A percentile compares a stretch with the other conserved stretches of the same genome.
phyloP scores from a whole-genome alignment of 2,888 invertebrate species.

The Campopleginae sp. region DNA sequence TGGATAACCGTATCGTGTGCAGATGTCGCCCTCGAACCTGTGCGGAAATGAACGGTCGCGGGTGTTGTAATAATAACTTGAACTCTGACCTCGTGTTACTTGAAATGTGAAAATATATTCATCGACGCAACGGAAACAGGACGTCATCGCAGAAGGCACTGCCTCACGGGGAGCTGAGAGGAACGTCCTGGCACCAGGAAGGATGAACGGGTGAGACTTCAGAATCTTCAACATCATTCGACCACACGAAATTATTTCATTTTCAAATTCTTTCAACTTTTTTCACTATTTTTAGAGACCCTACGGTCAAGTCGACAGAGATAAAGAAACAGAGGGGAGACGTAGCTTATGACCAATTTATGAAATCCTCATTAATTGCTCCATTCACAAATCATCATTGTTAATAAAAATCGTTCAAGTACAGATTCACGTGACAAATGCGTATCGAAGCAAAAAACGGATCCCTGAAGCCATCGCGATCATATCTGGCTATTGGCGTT shows the following conservation, averaged over 20 bases:
- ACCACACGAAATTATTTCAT: conserved; percentile 67
- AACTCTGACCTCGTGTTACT: conserved; percentile 39
- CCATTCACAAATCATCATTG: neutral
- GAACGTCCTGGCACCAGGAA: conserved; percentile 67
- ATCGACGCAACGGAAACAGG: neutral
- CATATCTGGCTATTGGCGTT: neutral
- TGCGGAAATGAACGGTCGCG: conserved; percentile 16
- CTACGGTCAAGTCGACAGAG: neutral
- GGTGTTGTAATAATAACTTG: conserved; percentile 25
- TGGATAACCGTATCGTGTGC: neutral
- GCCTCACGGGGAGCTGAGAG: conserved; percentile 24
- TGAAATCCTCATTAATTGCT: neutral
- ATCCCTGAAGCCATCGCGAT: conserved; percentile 1
- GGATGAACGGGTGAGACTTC: conserved; percentile 82
- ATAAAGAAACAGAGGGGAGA: conserved; percentile 25
- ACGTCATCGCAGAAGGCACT: conserved; percentile 18
- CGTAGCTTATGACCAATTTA: neutral
- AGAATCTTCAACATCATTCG: conserved; percentile 71
- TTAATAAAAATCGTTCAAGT: neutral
- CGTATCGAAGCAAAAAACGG: neutral
- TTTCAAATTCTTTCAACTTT: neutral
- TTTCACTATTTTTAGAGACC: neutral
- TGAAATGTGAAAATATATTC: conserved; percentile 19
- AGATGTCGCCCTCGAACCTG: conserved; percentile 32
- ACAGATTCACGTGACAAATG: neutral